Base-by-base conservation (phyloP, 2,113 vertebrate species). In the Pipra filicauda region DNA sequence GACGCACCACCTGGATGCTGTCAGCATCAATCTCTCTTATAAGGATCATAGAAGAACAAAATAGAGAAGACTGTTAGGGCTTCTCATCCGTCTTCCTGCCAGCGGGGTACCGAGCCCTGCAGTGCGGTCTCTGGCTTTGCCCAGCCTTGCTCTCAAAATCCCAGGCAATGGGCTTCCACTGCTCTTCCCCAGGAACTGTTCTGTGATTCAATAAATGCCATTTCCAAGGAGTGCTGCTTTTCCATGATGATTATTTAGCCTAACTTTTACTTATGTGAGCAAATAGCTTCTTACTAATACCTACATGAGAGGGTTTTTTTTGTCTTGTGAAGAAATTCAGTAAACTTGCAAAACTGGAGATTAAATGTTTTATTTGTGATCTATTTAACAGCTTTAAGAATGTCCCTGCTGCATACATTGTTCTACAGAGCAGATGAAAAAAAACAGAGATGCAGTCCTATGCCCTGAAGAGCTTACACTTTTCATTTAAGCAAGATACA, bases 21-120 rank as follows among this genome's bases (percentile, higher is more conserved):
- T 97, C 96, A 96, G 95, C 94, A 97, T 97, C 95, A 96, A 93
- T 96, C 94, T 96, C 83, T 96, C 96, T 93, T 96, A 75, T 69
- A 96, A 92, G 93, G 94, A 95, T 96, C 96, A 94, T 85, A 96
- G 85, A 93, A 86, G 91, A 97, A 78, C 88, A 92, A 89, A 96
- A 95, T 8, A 93, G 83, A 93, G 96, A 97, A 93, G 93, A 35
- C 72, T 91, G 73, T 64, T 78, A 49, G 86, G 79, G 88, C 75
- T 92, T 71, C 88, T 89, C 95, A 96, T 97, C 54, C 8, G 14
- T 97, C 93, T 97, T 97, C 71, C 91, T 96, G 94, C 93, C 93
- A 95, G 88, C 1, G 0, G 86, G 93, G 75, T 75, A 94, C 49
- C 0, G n/a, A 94, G 94, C 72, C 94, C 91, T 79, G 94, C 88